Base-by-base conservation (phyloP, 2,888 invertebrate species). In the Reticulitermes lucifugus region DNA sequence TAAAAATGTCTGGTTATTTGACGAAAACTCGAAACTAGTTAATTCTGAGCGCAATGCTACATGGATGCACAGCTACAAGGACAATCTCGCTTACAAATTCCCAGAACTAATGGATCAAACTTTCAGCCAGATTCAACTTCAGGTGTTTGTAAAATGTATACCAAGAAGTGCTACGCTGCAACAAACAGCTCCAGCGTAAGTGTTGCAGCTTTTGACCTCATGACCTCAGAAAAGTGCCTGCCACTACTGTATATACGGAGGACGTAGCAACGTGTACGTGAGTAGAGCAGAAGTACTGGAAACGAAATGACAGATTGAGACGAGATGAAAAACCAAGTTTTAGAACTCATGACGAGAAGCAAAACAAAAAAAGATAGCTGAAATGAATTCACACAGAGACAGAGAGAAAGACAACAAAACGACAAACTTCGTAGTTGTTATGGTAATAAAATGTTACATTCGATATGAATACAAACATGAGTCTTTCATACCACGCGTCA, bases 391-490 rank as follows among this genome's bases (percentile, higher is more conserved):
- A 60, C 14, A 60, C 60, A 60, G 60, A 21, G 60, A 60, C 6
- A 46, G 46, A 12, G 6, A 65, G 10, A 10, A 14, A 25, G 65
- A 65, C 65, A 25, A 25, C n/a, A 65, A 65, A 35, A 41, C 73
- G 73, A 73, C 6, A 73, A 18, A 73, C 35, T 3, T 73, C 21
- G 18, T 6, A 65, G 41, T 73, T 73, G 41, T 41, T 73, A 73
- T 73, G 73, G 73, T 73, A 41, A 73, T 41, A 35, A 0, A 73
- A 73, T 25, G 73, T 73, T 41, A 73, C 10, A 73, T 73, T 41
- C 73, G 73, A 12, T 21, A 73, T 73, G 73, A 73, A 73, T 73
- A 73, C 73, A 41, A 41, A 73, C 73, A 73, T 73, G 73, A 73
- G 73, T 29, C 2, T 71, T 73, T 41, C 3, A 41, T 65, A 25